Conservation (phyloP, 2,888 invertebrate species). For the Auanema freiburgensis region DNA sequence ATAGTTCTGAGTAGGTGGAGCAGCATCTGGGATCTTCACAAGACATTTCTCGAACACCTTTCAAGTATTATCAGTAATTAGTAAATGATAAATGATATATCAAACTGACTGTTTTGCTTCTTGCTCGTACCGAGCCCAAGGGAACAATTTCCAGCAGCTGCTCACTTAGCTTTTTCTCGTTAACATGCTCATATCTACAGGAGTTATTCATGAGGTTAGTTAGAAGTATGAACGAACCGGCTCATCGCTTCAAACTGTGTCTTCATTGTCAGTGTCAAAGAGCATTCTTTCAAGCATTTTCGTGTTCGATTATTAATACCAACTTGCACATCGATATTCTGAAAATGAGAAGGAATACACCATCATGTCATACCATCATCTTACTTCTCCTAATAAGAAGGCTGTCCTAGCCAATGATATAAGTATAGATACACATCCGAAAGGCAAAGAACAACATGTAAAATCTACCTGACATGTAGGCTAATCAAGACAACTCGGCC, state of each 20-base stretch:
- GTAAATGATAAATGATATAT: not conserved
- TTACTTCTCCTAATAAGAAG: constrained; percentile 57
- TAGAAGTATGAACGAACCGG: constrained; percentile 13
- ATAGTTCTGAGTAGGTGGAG: constrained; percentile 51
- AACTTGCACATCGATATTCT: constrained; percentile 49
- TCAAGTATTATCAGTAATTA: constrained; percentile 8
- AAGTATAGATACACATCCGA: constrained; percentile 57
- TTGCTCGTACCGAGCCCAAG: constrained; percentile 50
- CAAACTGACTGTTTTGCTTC: constrained; percentile 43
- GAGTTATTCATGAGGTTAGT: not conserved
- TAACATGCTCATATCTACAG: constrained; percentile 61
- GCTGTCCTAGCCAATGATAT: constrained; percentile 56
- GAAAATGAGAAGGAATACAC: constrained; percentile 16
- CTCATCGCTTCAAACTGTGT: constrained; percentile 55
- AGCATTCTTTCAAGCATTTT: constrained; percentile 57
- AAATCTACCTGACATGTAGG: constrained; percentile 50
- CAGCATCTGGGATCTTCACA: constrained; percentile 52
- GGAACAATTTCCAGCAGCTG: constrained; percentile 49
- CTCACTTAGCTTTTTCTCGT: constrained; percentile 59
- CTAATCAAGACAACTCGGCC: too few species aligned
- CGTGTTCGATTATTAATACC: constrained; percentile 54
- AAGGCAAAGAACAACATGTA: constrained; percentile 61
- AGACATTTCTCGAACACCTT: constrained; percentile 48
- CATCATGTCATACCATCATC: not conserved
- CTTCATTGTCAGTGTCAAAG: constrained; percentile 52